Base-by-base conservation (phyloP, 2,797 vertebrate species). In the Chelon labrosus region DNA sequence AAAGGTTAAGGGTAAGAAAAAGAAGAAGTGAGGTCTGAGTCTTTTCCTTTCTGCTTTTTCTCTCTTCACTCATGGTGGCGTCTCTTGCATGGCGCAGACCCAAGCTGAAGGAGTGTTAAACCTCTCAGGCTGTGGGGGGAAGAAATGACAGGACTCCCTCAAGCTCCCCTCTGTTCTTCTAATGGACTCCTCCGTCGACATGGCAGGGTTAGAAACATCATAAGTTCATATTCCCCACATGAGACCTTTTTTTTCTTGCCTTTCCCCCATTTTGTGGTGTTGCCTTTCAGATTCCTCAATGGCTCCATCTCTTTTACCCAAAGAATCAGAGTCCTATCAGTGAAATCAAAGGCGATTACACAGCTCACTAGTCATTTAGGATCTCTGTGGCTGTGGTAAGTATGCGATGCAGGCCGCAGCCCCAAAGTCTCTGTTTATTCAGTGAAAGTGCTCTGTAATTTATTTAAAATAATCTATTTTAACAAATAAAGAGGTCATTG, bases 381-480 rank as follows among this genome's bases (percentile, higher is more conserved):
- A 96, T 96, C 96, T 97, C 96, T 97, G 96, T 85, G 96, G 96
- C 93, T 92, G 94, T 92, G 95, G 96, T 95, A 96, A 96, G 95
- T 94, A 95, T 96, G 95, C 93, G 95, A 94, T 89, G 94, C 93
- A 88, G 95, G 95, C 96, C 95, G 95, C 96, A 97, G 96, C 95
- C 96, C 95, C 94, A 88, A 95, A 96, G 96, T 94, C 96, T 96
- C 96, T 99, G 97, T 98, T 99, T 99, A 98, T 97, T 96, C 96
- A 97, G 95, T 90, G 93, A 97, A 99, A 99, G 98, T 99, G 96
- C 97, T 97, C 97, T 97, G 97, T 98, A 98, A 99, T 99, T 98
- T 98, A 98, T 99, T 98, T 98, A 95, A 99, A 98, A 98, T 99
- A 98, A 99, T 98, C 97, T 97, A 97, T 98, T 98, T 96, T 97